These are phyloP conservation scores for Cheilosia vulpina DNA, from an alignment of 2,888 invertebrate genomes.

Conservation along the genomic window DNA sequence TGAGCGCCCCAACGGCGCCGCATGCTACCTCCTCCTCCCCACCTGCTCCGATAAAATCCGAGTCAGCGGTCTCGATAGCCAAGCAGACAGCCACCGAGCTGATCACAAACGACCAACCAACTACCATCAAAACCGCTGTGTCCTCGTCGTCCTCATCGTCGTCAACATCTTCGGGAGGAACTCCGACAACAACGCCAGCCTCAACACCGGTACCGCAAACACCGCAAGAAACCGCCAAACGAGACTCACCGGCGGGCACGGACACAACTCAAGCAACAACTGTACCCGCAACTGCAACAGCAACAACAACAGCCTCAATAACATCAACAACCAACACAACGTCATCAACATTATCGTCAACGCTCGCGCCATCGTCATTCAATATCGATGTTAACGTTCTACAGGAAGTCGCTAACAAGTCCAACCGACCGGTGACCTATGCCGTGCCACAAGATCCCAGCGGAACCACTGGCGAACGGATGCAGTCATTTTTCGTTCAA, in stretches of 20 bases:
- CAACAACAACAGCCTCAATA: slow-evolving; percentile 59
- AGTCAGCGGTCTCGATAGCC: slow-evolving; percentile 85
- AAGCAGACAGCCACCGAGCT: slow-evolving; percentile 80
- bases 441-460: slow-evolving; percentile 85
- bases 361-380: slow-evolving; percentile 30
- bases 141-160: slow-evolving; percentile 79
- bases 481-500: slow-evolving; percentile 96
- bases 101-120: slow-evolving; percentile 55
- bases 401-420: slow-evolving; percentile 81
- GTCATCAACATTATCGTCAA: slow-evolving; percentile 62
- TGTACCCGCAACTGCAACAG: slow-evolving; percentile 58
- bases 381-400: slow-evolving; percentile 75
- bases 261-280: slow-evolving; percentile 66
- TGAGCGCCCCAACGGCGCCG: slow-evolving; percentile 77
- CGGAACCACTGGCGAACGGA: slow-evolving; percentile 84
- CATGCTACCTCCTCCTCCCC: slow-evolving; percentile 55
- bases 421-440: slow-evolving; percentile 86
- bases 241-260: slow-evolving; percentile 64
- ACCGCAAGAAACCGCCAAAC: slow-evolving; percentile 77
- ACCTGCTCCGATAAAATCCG: slow-evolving; percentile 76
- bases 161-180: slow-evolving; percentile 81
- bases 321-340: slow-evolving; percentile 47
- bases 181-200: slow-evolving; percentile 86
- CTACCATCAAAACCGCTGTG: slow-evolving; percentile 61
- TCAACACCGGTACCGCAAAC: slow-evolving; percentile 78